These are phyloP conservation scores for Lepilemur septentrionalis DNA, from an alignment of 2,797 vertebrate genomes.

Conservation along the genomic window DNA sequence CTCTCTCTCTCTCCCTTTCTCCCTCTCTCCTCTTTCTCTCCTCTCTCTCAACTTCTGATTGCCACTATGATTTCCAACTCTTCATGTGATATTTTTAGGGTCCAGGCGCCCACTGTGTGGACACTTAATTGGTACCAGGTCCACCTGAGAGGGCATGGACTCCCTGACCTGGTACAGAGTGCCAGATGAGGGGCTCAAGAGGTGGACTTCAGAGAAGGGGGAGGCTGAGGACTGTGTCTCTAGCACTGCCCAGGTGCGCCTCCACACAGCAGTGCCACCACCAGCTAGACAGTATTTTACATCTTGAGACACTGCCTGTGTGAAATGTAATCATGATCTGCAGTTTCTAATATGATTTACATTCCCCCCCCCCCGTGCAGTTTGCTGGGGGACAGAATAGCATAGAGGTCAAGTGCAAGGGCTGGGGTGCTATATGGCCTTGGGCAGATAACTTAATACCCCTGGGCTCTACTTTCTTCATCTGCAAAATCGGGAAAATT, in stretches of 20 bases:
- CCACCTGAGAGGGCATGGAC: background rate
- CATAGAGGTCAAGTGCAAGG: background rate
- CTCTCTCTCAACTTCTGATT: background rate
- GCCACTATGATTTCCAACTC: background rate
- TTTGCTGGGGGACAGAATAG: background rate
- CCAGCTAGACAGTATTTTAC: background rate
- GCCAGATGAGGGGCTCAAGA: background rate
- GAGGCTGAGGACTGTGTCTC: background rate
- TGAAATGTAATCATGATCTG: background rate
- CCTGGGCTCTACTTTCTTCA: background rate
- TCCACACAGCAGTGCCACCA: rapidly evolving
- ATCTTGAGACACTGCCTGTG: background rate
- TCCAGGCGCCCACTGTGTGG: background rate
- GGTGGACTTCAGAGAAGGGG: background rate
- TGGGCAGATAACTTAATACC: background rate
- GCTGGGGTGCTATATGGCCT: background rate
- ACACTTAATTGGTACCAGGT: background rate
- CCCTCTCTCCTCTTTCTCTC: background rate
- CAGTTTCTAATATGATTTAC: background rate
- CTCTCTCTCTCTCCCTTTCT: background rate
- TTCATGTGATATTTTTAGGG: background rate
- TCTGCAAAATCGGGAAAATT: background rate
- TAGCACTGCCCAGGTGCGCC: too few relatives aligned
- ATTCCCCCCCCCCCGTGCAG: too few relatives aligned
- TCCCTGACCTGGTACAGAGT: background rate